Evolutionary conservation across 1,140 invertebrate genomes (phyloP), one percentile per base, ranked within the genome.

Genomic region (Andrena cerasifolii): DNA sequence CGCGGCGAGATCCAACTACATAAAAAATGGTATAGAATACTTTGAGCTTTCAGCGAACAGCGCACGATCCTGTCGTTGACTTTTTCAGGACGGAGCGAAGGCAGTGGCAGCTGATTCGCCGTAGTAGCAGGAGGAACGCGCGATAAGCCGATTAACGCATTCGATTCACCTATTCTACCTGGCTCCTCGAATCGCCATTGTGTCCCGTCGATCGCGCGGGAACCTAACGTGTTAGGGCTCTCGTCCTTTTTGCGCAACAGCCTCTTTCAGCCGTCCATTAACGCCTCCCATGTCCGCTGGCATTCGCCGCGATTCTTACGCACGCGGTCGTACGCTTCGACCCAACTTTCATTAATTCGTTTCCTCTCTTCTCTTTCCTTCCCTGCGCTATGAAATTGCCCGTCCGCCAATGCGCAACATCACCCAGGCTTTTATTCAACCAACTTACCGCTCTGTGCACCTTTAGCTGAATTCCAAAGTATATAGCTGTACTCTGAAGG

Each of bases 131-230:
- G 47, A 33, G 59, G 49, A 59, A 73, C 31, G 67, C 68, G 70
- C 74, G 80, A 80, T 85, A 79, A 86, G 80, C 78, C 75, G 80
- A 83, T 86, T 86, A 86, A 76, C 56, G 73, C 49, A 83, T 82
- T 86, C 80, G 80, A 74, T 45, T 83, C 75, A 79, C 70, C 72
- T 86, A 76, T 86, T 78, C 83, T 85, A 79, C 47, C 56, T 66
- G 73, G 66, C 68, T 65, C 36, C 67, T 65, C 47, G 70, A 79
- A 62, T 73, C 82, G 54, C 66, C 53, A 83, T 86, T 86, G 77
- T 83, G 73, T 62, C 43, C 49, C 45, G 43, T 62, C 36, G 82
- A 79, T 83, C 80, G 80, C 36, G 51, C 63, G 51, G 68, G 62
- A 68, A 82, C 58, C 62, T 66, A 78, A 63, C 79, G 58, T 63